Percentiles rank a stretch among this genome's conserved stretches.
Conservation (phyloP, 2,888 invertebrate genomes). For the Apamea sordens region DNA sequence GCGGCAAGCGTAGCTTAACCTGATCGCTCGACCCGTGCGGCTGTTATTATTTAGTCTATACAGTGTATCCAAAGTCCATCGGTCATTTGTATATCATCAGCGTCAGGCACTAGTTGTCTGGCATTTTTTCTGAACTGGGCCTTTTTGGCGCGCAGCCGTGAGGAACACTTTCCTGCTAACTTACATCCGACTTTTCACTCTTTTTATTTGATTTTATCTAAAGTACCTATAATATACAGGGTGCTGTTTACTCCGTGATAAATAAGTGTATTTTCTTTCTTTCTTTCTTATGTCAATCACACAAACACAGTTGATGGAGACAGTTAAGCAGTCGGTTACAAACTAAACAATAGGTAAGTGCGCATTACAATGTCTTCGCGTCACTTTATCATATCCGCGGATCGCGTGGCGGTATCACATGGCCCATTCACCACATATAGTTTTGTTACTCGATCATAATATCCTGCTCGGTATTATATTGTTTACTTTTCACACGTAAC, state of each 20-base stretch:
- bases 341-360: slow-evolving; percentile 68
- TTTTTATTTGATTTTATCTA: too few relatives aligned
- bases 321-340: slow-evolving; percentile 36
- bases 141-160: too few relatives aligned
- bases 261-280: neutral
- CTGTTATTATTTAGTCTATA: too few relatives aligned
- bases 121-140: too few relatives aligned
- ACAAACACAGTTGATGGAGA: neutral
- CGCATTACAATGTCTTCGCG: slow-evolving; percentile 65
- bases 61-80: too few relatives aligned
- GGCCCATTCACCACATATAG: slow-evolving; percentile 83
- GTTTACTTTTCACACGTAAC: slow-evolving; percentile 87
- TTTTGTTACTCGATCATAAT: slow-evolving; percentile 87
- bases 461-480: slow-evolving; percentile 85
- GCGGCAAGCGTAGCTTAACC: too few relatives aligned
- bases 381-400: slow-evolving; percentile 70
- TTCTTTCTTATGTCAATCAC: neutral
- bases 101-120: too few relatives aligned
- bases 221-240: neutral
- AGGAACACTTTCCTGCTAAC: too few relatives aligned
- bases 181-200: too few relatives aligned
- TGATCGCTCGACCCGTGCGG: too few relatives aligned
- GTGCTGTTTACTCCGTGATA: neutral
- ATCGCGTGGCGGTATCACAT: slow-evolving; percentile 72
- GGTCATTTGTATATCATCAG: neutral